These are phyloP conservation scores for Hydractinia echinata DNA, from an alignment of 30 jellyfish, hydroid and myxozoan genomes.

Conservation along the genomic window DNA sequence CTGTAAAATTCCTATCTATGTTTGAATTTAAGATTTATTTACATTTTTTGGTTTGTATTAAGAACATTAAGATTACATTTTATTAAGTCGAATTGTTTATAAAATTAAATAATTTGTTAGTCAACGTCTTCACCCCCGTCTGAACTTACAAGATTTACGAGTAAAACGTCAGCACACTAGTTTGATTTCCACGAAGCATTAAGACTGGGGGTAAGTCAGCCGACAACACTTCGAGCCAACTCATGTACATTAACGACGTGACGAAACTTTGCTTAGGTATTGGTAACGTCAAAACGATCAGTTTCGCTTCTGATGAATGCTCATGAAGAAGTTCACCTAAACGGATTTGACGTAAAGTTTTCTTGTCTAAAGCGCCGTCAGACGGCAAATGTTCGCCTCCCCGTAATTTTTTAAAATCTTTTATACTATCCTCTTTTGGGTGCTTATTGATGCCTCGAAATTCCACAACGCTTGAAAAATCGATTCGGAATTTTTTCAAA, in stretches of 20 bases:
- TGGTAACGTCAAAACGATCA: constrained; percentile 87
- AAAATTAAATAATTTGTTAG: not conserved
- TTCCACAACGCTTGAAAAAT: constrained; percentile 91
- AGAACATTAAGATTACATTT: too few species aligned
- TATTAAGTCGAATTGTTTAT: too few species aligned
- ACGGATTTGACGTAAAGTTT: constrained; percentile 90
- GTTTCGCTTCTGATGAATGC: constrained; percentile 92
- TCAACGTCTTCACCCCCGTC: not conserved
- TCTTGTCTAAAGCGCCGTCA: constrained; percentile 70
- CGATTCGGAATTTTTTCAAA: constrained; percentile 90
- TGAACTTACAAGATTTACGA: constrained; percentile 33
- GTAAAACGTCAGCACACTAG: constrained; percentile 90
- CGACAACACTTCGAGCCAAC: constrained; percentile 93
- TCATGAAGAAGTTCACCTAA: constrained; percentile 93
- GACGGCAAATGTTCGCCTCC: constrained; percentile 74
- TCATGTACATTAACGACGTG: constrained; percentile 89
- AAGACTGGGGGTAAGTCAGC: constrained; percentile 90
- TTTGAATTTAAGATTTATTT: too few species aligned
- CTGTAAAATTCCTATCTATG: too few species aligned
- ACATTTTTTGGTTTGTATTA: too few species aligned
- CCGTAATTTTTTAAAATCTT: constrained; percentile 49
- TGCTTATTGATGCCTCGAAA: constrained; percentile 89
- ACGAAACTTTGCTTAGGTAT: constrained; percentile 73
- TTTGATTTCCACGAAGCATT: constrained; percentile 90
- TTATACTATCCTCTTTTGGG: constrained; percentile 71